These are phyloP conservation scores for Monopis laevigella DNA, from an alignment of 2,888 invertebrate genomes.

Conservation along the genomic window DNA sequence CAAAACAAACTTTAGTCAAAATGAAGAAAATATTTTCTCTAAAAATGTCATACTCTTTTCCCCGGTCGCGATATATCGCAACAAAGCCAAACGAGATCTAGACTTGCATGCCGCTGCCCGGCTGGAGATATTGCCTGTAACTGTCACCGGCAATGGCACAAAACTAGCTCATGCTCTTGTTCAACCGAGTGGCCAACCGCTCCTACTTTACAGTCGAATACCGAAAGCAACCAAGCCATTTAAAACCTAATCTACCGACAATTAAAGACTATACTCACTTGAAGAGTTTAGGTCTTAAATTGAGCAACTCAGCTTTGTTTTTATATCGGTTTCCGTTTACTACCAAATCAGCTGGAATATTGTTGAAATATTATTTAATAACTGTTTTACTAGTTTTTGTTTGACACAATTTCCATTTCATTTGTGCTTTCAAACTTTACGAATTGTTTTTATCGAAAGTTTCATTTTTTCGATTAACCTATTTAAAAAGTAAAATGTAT, in stretches of 20 bases:
- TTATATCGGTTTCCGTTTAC: conserved; percentile 4
- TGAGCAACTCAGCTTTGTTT: conserved; percentile 3
- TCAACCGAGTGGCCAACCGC: conserved; percentile 12
- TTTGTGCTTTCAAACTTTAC: no score
- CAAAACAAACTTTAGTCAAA: conserved; percentile 3
- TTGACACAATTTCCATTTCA: no score
- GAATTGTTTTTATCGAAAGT: no score
- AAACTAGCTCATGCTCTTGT: conserved; percentile 35
- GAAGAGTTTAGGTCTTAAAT: not conserved
- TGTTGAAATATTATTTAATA: not conserved
- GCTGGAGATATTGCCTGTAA: conserved; percentile 56
- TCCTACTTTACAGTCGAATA: not conserved
- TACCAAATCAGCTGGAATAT: conserved; percentile 7
- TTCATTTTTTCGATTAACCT: no score
- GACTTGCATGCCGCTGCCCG: conserved; percentile 27
- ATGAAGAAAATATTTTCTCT: conserved; percentile 8
- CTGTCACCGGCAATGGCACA: conserved; percentile 47
- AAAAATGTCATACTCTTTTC: conserved; percentile 4
- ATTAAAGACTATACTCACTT: not conserved
- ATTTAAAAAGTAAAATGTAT: no score
- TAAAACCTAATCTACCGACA: not conserved
- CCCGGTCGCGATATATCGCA: conserved; percentile 37
- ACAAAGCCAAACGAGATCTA: conserved; percentile 39
- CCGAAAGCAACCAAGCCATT: not conserved
- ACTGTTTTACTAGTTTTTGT: no score